A percentile compares a stretch with the other conserved stretches of the same genome.
These are phyloP conservation scores for Smutsia gigantea DNA, from an alignment of 2,797 vertebrate genomes.

Conservation along the genomic window DNA sequence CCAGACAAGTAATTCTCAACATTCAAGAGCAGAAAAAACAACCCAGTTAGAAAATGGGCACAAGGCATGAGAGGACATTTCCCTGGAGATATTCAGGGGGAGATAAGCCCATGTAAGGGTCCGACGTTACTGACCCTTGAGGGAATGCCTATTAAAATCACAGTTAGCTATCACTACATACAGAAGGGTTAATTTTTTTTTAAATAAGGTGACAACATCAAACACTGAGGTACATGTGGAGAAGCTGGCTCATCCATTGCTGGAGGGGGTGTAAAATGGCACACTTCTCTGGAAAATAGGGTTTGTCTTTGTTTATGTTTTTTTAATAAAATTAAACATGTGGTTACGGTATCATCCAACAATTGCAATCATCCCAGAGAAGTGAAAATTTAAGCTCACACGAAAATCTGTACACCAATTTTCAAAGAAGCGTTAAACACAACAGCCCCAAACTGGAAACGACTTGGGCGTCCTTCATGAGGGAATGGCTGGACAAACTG, in stretches of 20 bases:
- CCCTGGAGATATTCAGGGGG: too few species aligned
- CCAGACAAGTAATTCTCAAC: background rate
- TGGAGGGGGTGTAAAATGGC: background rate
- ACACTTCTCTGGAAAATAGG: background rate
- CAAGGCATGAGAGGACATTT: too few species aligned
- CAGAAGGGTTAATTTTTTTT: too few species aligned
- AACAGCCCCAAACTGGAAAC: background rate
- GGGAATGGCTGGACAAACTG: too few species aligned
- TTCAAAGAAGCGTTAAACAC: background rate
- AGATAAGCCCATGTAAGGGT: fast-evolving
- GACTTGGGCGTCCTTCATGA: background rate
- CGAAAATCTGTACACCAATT: background rate
- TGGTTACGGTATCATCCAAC: fast-evolving
- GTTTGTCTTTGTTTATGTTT: too few species aligned
- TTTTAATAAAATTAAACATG: too few species aligned
- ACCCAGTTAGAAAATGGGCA: background rate
- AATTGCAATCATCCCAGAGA: background rate
- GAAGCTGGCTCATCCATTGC: background rate
- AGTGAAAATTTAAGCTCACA: background rate
- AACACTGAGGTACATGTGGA: too few species aligned
- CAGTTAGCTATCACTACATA: fast-evolving
- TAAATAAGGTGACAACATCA: too few species aligned
- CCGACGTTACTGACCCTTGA: fast-evolving
- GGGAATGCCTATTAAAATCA: background rate
- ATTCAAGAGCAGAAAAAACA: background rate